A percentile compares a stretch with the other conserved stretches of the same genome.
These are phyloP conservation scores for Lamellibrachia luymesi DNA, from an alignment of 1,140 invertebrate genomes.

Conservation along the genomic window DNA sequence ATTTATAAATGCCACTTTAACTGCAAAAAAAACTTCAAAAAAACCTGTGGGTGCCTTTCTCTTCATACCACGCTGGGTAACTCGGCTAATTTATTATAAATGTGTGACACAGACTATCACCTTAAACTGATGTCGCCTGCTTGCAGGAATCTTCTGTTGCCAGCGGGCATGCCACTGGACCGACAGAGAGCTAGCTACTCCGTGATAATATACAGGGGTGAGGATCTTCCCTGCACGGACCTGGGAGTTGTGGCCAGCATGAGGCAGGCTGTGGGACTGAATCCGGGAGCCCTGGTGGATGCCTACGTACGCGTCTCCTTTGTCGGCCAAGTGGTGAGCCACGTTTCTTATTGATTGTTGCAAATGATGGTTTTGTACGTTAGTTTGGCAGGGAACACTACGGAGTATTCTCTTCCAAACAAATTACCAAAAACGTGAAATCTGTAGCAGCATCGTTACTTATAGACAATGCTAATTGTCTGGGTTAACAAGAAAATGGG, in stretches of 20 bases:
- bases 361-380: no score
- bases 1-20: no score
- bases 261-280: conserved; percentile 13
- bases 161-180: conserved; percentile 10
- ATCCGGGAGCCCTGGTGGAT: conserved; percentile 23
- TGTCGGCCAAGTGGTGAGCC: conserved; percentile 24
- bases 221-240: conserved; percentile 25
- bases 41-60: no score
- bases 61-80: no score
- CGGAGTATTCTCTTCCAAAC: no score
- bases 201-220: conserved; percentile 21
- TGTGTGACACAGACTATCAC: neutral
- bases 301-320: conserved; percentile 25
- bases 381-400: no score
- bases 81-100: neutral
- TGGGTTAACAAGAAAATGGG: no score
- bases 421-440: no score
- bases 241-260: conserved; percentile 22
- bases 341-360: neutral
- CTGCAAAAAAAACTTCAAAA: no score
- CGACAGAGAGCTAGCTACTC: conserved; percentile 25
- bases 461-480: no score
- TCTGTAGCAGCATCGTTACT: no score
- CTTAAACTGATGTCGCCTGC: neutral
- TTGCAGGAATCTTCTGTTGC: conserved; percentile 28